Base-by-base conservation (phyloP, 2,888 invertebrate species). In the Agelastica alni region DNA sequence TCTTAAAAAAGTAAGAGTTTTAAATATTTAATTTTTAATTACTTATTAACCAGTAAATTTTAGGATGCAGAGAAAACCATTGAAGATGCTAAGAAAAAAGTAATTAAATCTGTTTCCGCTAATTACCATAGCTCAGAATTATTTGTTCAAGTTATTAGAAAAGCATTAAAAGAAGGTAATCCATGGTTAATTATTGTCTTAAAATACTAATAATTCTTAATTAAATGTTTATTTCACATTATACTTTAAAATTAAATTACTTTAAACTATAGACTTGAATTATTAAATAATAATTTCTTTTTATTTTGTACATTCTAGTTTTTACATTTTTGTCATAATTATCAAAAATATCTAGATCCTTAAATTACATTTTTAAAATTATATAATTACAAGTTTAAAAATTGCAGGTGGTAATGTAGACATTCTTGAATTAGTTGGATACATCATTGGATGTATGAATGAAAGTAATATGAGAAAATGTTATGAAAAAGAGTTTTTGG, bases 401-500 rank as follows among this genome's bases (percentile, higher is more conserved):
- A 51, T 48, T 53, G 59, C 59, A 51, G 60, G 53, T 32, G 53
- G 62, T 45, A 47, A 58, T 22, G 58, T 68, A 46, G 58, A 65
- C 36, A 53, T 67, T 18, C 52, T 59, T 14, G 56, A 61, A 37
- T 36, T 70, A 32, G 43, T 65, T 14, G 60, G 60, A 34, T 68
- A 64, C 53, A 62, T 69, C 34, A 51, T 65, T 9, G 62, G 67
- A 2, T 67, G 64, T 51, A 59, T 70, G 44, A 60, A 58, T 30
- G 65, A 67, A 28, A 52, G 51, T 16, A 53, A 30, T 51, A 68
- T 65, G 74, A 73, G 63, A 58, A 64, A 64, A 52, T 72, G 66
- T 58, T 71, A 64, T 43, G 81, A 82, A 45, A 79, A 81, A 69
- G 78, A 79, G 13, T 86, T 85, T 68, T 66, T 86, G 32, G 76